These are phyloP conservation scores for Gerosis bhagava DNA, from an alignment of 2,888 invertebrate species.

Conservation along the genomic window DNA sequence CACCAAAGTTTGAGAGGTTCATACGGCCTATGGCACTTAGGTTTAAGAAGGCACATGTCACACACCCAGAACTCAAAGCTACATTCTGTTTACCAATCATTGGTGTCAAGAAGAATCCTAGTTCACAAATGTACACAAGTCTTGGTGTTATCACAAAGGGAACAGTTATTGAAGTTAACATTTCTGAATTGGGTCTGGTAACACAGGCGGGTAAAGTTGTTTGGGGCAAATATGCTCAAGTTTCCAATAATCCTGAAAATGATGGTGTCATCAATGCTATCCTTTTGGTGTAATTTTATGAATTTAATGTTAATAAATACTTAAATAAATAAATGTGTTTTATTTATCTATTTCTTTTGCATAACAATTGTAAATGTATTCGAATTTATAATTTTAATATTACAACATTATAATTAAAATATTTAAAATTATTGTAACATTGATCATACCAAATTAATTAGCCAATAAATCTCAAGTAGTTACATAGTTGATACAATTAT, in stretches of 20 bases:
- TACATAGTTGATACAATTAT: too few relatives aligned
- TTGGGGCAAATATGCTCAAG: constrained; percentile 99
- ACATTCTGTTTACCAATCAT: constrained; percentile 98
- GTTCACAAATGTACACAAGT: constrained; percentile 97
- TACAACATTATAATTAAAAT: too few relatives aligned
- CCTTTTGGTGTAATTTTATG: constrained; percentile 89
- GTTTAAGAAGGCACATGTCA: constrained; percentile 99
- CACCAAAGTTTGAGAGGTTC: constrained; percentile 99
- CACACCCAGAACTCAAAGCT: constrained; percentile 99
- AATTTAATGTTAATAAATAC: constrained; percentile 3
- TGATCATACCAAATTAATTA: too few relatives aligned
- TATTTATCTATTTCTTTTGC: constrained; percentile 3
- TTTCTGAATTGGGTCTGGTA: constrained; percentile 98
- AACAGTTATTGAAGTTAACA: constrained; percentile 98
- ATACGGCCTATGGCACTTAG: constrained; percentile 98
- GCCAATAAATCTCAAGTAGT: too few relatives aligned
- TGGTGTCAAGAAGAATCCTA: constrained; percentile 99
- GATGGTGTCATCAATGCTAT: constrained; percentile 99
- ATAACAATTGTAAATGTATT: too few relatives aligned
- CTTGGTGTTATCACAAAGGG: constrained; percentile 99
- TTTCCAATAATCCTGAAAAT: constrained; percentile 99
- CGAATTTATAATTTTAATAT: too few relatives aligned
- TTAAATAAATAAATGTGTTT: constrained; percentile 2
- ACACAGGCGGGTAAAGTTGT: constrained; percentile 99
- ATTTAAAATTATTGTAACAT: too few relatives aligned